phyloP scores from a whole-genome alignment of 2,888 invertebrate species.

The Podotricha telesiphe region DNA sequence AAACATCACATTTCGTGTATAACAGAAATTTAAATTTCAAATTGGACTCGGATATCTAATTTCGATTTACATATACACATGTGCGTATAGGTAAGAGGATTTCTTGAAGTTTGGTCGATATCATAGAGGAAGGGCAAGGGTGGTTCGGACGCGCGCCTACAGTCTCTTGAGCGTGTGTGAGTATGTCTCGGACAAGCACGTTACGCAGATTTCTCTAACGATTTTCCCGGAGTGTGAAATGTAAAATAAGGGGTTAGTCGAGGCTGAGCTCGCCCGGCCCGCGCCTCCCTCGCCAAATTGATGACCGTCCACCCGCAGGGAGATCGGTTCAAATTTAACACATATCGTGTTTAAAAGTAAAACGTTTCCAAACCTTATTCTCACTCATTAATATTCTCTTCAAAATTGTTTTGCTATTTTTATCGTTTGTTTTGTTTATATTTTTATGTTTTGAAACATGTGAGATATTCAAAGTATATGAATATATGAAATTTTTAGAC shows the following conservation, averaged over 20 bases:
- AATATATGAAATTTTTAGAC: no score
- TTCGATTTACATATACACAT: conserved; percentile 64
- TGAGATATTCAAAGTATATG: no score
- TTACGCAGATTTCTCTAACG: conserved; percentile 84
- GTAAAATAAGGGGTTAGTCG: conserved; percentile 84
- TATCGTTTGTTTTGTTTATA: not conserved
- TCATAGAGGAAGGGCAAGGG: conserved; percentile 63
- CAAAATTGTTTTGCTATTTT: conserved; percentile 54
- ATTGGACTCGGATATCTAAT: conserved; percentile 45
- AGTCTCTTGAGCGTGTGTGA: conserved; percentile 59
- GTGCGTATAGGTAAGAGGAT: conserved; percentile 73
- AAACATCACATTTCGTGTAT: conserved; percentile 1
- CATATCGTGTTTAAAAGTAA: conserved; percentile 80
- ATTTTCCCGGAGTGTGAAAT: conserved; percentile 84
- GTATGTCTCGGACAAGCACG: conserved; percentile 81
- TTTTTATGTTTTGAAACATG: not conserved
- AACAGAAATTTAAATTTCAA: conserved; percentile 38
- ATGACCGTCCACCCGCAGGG: conserved; percentile 76
- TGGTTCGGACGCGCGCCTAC: conserved; percentile 63
- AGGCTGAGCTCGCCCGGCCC: conserved; percentile 65
- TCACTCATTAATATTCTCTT: conserved; percentile 72
- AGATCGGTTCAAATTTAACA: conserved; percentile 81
- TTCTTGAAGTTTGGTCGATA: conserved; percentile 82
- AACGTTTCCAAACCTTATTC: conserved; percentile 72
- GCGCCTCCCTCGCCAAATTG: conserved; percentile 74